Conservation (phyloP, 2,113 vertebrate species). For the Lichenostomus cassidix region DNA sequence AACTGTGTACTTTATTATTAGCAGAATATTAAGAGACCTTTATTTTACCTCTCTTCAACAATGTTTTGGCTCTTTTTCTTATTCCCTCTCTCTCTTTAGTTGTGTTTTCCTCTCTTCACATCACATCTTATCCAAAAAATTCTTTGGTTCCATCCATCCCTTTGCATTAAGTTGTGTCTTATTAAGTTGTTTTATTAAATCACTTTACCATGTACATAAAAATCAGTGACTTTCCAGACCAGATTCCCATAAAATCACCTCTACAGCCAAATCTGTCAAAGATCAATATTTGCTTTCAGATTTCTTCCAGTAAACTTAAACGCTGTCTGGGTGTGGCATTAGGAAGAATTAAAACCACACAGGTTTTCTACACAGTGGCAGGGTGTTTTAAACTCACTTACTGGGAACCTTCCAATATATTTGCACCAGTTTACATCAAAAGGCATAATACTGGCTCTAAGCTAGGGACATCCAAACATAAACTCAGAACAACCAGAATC, state of each 20-base stretch:
- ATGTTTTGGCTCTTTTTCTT: neutral
- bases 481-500: slow-evolving; percentile 41
- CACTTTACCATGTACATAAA: neutral
- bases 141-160: neutral
- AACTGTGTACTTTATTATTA: neutral
- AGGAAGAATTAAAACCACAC: neutral
- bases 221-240: neutral
- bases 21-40: neutral
- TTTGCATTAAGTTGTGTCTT: neutral
- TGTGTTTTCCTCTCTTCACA: neutral
- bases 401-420: neutral
- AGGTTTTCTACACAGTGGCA: neutral
- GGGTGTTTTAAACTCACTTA: neutral
- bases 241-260: neutral
- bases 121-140: neutral
- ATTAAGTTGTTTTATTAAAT: neutral
- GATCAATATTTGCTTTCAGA: neutral
- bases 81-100: neutral
- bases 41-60: neutral
- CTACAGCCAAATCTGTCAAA: neutral
- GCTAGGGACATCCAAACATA: neutral
- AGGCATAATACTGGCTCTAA: slow-evolving; percentile 5
- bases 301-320: neutral
- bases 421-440: neutral
- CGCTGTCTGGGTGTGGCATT: neutral